These are phyloP conservation scores for Scotopteryx bipunctaria DNA, from an alignment of 2,888 invertebrate genomes.

Conservation along the genomic window DNA sequence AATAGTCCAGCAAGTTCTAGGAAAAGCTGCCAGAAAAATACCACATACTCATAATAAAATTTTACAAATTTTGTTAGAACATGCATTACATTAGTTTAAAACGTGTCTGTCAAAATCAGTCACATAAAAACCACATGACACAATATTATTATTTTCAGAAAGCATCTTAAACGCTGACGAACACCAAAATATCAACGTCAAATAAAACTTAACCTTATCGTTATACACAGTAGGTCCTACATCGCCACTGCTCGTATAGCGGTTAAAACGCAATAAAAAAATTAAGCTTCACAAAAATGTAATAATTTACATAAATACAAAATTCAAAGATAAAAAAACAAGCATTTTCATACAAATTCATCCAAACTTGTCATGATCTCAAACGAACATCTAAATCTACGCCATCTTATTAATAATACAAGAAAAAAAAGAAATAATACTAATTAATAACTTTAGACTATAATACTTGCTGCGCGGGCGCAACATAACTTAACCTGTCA, in stretches of 20 bases:
- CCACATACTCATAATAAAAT: no score
- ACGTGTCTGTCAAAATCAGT: conserved; percentile 28
- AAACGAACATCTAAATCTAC: conserved; percentile 77
- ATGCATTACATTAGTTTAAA: not conserved
- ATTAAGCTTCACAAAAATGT: conserved; percentile 66
- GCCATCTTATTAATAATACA: conserved; percentile 78
- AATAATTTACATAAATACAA: conserved; percentile 62
- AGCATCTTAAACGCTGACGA: conserved; percentile 58
- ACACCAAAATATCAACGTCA: conserved; percentile 58
- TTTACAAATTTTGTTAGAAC: not conserved
- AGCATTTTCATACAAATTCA: conserved; percentile 64
- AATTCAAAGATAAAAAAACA: conserved; percentile 57
- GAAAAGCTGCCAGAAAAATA: not conserved
- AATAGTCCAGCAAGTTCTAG: conserved; percentile 3
- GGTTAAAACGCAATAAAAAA: conserved; percentile 55
- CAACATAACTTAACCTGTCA: conserved; percentile 54
- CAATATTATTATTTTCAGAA: conserved; percentile 47
- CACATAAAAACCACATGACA: conserved; percentile 34
- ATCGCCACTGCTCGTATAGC: conserved; percentile 30
- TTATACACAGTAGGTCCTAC: conserved; percentile 22
- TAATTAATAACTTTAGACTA: conserved; percentile 59
- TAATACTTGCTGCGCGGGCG: conserved; percentile 60
- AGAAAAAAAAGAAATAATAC: conserved; percentile 69
- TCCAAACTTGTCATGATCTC: conserved; percentile 77
- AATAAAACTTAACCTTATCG: conserved; percentile 52